Conservation (phyloP, 2,888 invertebrate species). For the Heteromurus nitidus region DNA sequence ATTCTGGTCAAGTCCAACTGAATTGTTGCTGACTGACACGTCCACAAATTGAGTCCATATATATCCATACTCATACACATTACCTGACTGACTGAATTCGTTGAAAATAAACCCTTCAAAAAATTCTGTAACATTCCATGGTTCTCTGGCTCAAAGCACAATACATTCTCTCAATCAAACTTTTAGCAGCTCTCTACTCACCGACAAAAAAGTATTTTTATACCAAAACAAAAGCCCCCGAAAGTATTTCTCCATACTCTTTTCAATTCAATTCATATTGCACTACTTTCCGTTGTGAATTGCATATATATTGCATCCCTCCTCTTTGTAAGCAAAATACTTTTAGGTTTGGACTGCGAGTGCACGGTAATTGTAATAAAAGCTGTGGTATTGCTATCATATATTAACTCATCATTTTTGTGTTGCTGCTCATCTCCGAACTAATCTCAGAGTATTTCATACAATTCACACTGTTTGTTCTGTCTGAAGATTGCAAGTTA, state of each 20-base stretch:
- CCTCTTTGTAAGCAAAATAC: too few species aligned
- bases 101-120: conserved; percentile 15
- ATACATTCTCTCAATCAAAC: background rate
- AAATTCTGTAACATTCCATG: conserved; percentile 41
- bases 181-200: conserved; percentile 3
- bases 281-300: too few species aligned
- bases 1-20: background rate
- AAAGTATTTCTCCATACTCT: background rate
- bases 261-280: too few species aligned
- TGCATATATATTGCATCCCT: too few species aligned
- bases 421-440: conserved; percentile 12
- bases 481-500: background rate
- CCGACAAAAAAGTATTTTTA: background rate
- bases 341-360: too few species aligned
- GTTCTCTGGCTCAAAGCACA: background rate
- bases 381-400: too few species aligned
- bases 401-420: too few species aligned
- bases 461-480: too few species aligned
- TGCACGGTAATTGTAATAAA: too few species aligned
- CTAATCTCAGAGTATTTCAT: conserved; percentile 8
- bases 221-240: conserved; percentile 24
- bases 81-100: background rate
- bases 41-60: background rate
- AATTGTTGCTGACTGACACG: conserved; percentile 17
- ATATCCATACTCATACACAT: background rate